Percentiles rank a stretch among this genome's conserved stretches.
These are phyloP conservation scores for Scaptodrosophila latifasciaeformis DNA, from an alignment of 2,888 invertebrate species.

Conservation along the genomic window DNA sequence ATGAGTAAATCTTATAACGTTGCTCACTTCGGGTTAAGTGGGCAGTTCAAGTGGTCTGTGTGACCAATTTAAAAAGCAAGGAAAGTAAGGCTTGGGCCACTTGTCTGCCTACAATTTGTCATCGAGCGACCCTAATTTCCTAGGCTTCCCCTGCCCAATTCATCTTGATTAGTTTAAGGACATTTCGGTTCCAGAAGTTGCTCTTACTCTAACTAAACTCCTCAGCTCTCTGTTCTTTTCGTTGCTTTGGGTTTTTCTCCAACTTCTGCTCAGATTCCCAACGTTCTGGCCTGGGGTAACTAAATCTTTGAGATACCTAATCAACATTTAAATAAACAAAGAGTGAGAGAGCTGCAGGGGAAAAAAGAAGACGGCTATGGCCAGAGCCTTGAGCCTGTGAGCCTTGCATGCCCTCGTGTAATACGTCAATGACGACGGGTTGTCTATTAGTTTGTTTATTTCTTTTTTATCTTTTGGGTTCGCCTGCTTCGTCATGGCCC, in stretches of 20 bases:
- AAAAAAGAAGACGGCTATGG: too few relatives aligned
- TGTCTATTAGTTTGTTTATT: constrained; percentile 70
- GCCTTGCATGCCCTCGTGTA: constrained; percentile 71
- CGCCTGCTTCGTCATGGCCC: neutral
- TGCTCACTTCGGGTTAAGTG: constrained; percentile 48
- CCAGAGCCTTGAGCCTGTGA: constrained; percentile 1
- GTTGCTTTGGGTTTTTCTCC: too few relatives aligned
- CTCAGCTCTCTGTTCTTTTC: too few relatives aligned
- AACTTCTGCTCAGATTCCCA: too few relatives aligned
- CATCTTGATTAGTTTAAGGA: too few relatives aligned
- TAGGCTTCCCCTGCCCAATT: too few relatives aligned
- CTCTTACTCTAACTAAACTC: too few relatives aligned
- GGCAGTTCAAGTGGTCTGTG: constrained; percentile 57
- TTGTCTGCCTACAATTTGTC: constrained; percentile 49
- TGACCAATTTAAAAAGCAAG: constrained; percentile 43
- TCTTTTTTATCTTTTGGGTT: constrained; percentile 10
- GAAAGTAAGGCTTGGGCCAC: constrained; percentile 14
- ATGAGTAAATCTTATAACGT: too few relatives aligned
- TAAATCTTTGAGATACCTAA: constrained; percentile 32
- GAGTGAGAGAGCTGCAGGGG: neutral
- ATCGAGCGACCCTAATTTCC: too few relatives aligned
- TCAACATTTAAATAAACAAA: constrained; percentile 9
- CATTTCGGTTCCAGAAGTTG: too few relatives aligned
- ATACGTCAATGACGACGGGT: constrained; percentile 74
- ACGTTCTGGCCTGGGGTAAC: constrained; percentile 26